Evolutionary conservation across 53 echinoderm and acorn worm genomes (phyloP).

Genomic region (Pentamera pediparva): DNA sequence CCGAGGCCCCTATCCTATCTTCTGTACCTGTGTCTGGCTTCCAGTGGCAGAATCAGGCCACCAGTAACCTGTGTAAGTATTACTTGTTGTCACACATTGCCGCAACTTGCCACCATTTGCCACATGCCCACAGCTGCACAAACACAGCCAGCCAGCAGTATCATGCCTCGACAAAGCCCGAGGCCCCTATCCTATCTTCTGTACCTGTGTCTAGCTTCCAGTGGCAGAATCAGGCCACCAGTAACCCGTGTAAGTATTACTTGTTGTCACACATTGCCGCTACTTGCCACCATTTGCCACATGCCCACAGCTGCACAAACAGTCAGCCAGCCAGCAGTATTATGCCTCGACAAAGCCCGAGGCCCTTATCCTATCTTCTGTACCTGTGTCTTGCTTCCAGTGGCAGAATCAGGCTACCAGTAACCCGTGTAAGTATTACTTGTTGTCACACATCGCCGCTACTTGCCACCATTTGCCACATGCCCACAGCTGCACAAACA

Average conservation of each 20-base stretch:
- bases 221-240: conserved; percentile 1
- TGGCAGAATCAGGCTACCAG: neutral
- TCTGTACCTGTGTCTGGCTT: conserved; percentile 20
- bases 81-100: neutral
- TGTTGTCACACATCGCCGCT: neutral
- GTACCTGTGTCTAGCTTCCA: conserved; percentile 27
- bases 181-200: conserved; percentile 14
- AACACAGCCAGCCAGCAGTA: neutral
- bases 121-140: neutral
- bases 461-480: neutral
- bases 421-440: conserved; percentile 1
- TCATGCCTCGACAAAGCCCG: conserved; percentile 10
- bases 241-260: conserved; percentile 1
- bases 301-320: neutral
- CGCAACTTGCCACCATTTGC: neutral
- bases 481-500: neutral
- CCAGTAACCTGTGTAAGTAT: neutral
- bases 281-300: neutral
- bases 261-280: neutral
- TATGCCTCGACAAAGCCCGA: conserved; percentile 15
- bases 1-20: conserved; percentile 13
- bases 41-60: conserved; percentile 17
- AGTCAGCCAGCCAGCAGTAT: neutral
- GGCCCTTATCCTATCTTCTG: conserved; percentile 15
- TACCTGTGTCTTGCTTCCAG: conserved; percentile 23